Evolutionary conservation across 2,113 vertebrate species (phyloP), one percentile per base, ranked within the genome.

Genomic region (Leptobrachium leishanense): DNA sequence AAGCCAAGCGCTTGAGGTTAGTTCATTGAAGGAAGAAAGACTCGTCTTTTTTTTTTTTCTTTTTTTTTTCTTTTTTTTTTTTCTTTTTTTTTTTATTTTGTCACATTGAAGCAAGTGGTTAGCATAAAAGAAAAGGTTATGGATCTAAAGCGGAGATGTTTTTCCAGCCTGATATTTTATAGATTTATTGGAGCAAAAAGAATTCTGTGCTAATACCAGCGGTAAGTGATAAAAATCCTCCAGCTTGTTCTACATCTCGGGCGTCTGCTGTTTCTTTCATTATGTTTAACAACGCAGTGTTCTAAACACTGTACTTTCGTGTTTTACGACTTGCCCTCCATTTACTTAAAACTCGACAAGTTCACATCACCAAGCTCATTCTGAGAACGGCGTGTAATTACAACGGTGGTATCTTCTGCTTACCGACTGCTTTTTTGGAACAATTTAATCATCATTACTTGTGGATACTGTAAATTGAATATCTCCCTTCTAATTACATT

Each of bases 391-490:
- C 82, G 88, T 93, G 91, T 93, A 91, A 94, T 94, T 94, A 92
- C 90, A 87, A 92, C 89, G 87, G 92, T 89, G 89, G 90, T 92
- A 92, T 86, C 91, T 92, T 92, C 87, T 91, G 93, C 93, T 93
- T 93, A 92, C 92, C 90, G 90, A 90, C 89, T 87, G 93, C 91
- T 91, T 93, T 94, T 93, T 88, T 83, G 86, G 87, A 90, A 86
- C 87, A 88, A 86, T 88, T 90, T 93, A 93, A 93, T 94, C 92
- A 91, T 93, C 92, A 89, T 94, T 93, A 92, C 91, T 93, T 86
- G 90, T 87, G 89, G 89, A 92, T 93, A 92, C 92, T 92, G 93
- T 94, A 94, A 93, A 94, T 94, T 94, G 93, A 92, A 92, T 92
- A 92, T 91, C 89, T 87, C 86, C 86, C 90, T 83, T 89, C 92